Evolutionary conservation across 2,113 vertebrate genomes (phyloP), one percentile per base, ranked within the genome.

Genomic region (Cygnus buccinator): DNA sequence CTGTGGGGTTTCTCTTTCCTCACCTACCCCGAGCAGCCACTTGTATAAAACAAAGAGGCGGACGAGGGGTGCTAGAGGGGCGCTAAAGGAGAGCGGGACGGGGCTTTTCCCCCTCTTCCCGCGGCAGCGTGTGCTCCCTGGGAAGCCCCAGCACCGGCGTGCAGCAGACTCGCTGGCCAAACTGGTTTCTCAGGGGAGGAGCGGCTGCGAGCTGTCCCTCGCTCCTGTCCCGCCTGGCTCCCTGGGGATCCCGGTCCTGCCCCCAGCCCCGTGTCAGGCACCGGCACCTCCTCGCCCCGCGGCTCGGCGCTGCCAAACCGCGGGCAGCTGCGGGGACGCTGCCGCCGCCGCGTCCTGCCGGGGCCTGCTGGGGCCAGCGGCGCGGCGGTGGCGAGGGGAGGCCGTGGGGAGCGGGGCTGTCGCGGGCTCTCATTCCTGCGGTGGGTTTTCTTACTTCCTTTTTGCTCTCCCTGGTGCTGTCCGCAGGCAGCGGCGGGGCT

Each of bases 301-400:
- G 43, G 8, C 52, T 16, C 50, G 8, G 52, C 11, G 18, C 46
- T 46, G 46, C 46, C 46, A 46, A 46, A 46, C 46, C 20, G 4
- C 9, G 19, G 44, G 44, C 19, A 46, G 44, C 44, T 46, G 44
- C 44, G 19, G 44, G 44, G 44, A 46, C 44, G 19, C 43, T 7
- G 43, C 44, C 44, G 20, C 46, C 46, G 4, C 46, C 20, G 9
- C 10, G 10, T 48, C 46, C 71, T 63, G 3, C 50, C 39, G 10
- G 39, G 39, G 39, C 46, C 71, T 63, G 3, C 50, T 9, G 2
- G 11, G 58, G 19, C 43, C 7, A 5, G 14, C 20, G 1, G 12
- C 1, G 2, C 4, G 0, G 74, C 41, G 6, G 17, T 4, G 2
- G 3, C 63, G 21, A 5, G 4, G 41, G 0, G 1, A 92, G 50